These are phyloP conservation scores for Epinephelus cyanopodus DNA, from an alignment of 2,113 vertebrate species.

Conservation along the genomic window DNA sequence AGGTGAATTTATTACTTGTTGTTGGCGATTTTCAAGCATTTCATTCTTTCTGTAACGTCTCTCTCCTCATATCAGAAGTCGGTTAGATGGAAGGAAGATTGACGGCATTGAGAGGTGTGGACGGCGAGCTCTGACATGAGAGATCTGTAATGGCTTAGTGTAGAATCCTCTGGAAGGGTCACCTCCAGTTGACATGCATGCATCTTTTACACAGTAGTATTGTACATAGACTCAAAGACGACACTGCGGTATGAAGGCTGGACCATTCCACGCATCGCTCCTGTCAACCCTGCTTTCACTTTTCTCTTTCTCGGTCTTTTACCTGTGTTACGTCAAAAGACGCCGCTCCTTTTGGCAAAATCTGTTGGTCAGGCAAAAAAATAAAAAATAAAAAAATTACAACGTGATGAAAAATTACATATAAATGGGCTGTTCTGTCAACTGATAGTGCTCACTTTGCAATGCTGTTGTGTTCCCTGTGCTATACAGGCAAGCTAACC, in stretches of 20 bases:
- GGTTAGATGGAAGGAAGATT: background rate
- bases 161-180: constrained; percentile 62
- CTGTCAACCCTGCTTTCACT: constrained; percentile 83
- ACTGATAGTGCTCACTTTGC: constrained; percentile 77
- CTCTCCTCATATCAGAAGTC: constrained; percentile 56
- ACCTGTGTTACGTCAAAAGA: constrained; percentile 72
- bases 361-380: constrained; percentile 62
- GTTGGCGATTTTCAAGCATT: constrained; percentile 70
- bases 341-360: constrained; percentile 63
- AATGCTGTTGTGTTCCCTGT: constrained; percentile 78
- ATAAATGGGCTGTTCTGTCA: constrained; percentile 76
- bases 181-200: constrained; percentile 76
- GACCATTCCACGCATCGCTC: constrained; percentile 72
- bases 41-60: constrained; percentile 64
- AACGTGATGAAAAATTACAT: constrained; percentile 65
- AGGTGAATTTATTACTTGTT: constrained; percentile 71
- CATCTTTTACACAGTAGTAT: constrained; percentile 76
- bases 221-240: constrained; percentile 75
- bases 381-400: background rate
- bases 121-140: constrained; percentile 42
- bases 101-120: background rate
- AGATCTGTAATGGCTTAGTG: constrained; percentile 48
- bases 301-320: constrained; percentile 72
- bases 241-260: constrained; percentile 73
- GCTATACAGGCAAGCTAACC: constrained; percentile 77